Evolutionary conservation across 2,888 invertebrate species (phyloP).

Genomic region (Acrobeloides nanus): DNA sequence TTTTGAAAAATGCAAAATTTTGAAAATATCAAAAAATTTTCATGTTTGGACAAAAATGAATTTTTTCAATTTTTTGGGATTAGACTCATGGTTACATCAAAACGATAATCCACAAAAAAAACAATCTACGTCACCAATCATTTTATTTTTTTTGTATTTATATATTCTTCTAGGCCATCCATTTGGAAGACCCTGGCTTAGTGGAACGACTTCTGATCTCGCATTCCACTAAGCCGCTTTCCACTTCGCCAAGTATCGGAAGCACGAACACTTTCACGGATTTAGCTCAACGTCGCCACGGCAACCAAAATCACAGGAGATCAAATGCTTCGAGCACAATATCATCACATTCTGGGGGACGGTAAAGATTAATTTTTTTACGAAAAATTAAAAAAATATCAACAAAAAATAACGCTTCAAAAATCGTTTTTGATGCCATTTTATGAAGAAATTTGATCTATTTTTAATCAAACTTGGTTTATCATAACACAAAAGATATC

Average conservation of each 20-base stretch:
- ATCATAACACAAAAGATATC: too few species aligned
- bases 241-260: slow-evolving; percentile 48
- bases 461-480: too few species aligned
- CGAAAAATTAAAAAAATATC: slow-evolving; percentile 5
- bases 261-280: slow-evolving; percentile 51
- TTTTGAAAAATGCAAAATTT: neutral
- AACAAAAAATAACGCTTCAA: too few species aligned
- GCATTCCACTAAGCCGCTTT: slow-evolving; percentile 44
- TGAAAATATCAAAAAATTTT: neutral
- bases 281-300: slow-evolving; percentile 46
- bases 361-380: slow-evolving; percentile 17
- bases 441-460: too few species aligned
- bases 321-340: slow-evolving; percentile 51
- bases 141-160: slow-evolving; percentile 1
- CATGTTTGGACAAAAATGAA: neutral
- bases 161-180: slow-evolving; percentile 40
- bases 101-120: slow-evolving; percentile 8
- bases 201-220: slow-evolving; percentile 46
- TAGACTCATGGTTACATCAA: slow-evolving; percentile 1
- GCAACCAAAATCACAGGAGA: slow-evolving; percentile 38
- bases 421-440: too few species aligned
- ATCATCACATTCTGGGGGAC: slow-evolving; percentile 50
- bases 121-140: too few species aligned
- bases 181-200: slow-evolving; percentile 45
- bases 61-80: slow-evolving; percentile 1